Evolutionary conservation across 2,888 invertebrate species (phyloP).

Genomic region (Urechis unicinctus): DNA sequence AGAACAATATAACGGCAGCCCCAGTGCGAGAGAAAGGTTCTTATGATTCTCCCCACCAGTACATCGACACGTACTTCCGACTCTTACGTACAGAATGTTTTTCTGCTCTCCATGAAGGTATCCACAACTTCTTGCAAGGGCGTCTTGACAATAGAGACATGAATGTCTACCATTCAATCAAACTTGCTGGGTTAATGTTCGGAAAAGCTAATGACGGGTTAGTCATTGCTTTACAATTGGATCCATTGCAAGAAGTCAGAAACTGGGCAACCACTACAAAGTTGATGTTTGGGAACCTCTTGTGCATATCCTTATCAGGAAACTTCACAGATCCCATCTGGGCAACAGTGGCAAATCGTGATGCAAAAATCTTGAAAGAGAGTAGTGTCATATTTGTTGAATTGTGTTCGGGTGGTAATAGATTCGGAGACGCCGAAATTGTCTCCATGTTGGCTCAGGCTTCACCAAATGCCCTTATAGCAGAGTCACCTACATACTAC

Average conservation of each 20-base stretch:
- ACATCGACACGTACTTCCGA: constrained; percentile 16
- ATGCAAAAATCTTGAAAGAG: constrained; percentile 6
- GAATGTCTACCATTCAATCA: constrained; percentile 12
- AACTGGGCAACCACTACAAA: constrained; percentile 12
- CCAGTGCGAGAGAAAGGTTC: constrained; percentile 3
- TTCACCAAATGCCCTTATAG: constrained; percentile 53
- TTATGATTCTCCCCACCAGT: constrained; percentile 10
- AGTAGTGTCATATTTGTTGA: constrained; percentile 11
- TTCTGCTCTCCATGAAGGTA: constrained; percentile 5
- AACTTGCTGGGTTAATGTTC: constrained; percentile 5
- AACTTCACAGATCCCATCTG: constrained; percentile 16
- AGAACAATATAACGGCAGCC: neutral
- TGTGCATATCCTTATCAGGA: constrained; percentile 14
- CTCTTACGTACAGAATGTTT: constrained; percentile 19
- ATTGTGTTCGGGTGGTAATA: constrained; percentile 10
- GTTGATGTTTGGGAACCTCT: constrained; percentile 16
- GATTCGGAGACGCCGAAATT: constrained; percentile 1
- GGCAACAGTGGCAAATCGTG: constrained; percentile 16
- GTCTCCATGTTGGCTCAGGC: constrained; percentile 2
- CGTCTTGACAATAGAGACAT: constrained; percentile 16
- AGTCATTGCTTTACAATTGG: constrained; percentile 8
- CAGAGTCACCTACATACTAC: constrained; percentile 70
- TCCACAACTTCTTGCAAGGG: constrained; percentile 5
- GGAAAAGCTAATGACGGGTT: constrained; percentile 3
- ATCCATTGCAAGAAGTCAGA: constrained; percentile 5